Conservation (phyloP, 2,797 vertebrate species). For the Sebastiscus albofasciatus region DNA sequence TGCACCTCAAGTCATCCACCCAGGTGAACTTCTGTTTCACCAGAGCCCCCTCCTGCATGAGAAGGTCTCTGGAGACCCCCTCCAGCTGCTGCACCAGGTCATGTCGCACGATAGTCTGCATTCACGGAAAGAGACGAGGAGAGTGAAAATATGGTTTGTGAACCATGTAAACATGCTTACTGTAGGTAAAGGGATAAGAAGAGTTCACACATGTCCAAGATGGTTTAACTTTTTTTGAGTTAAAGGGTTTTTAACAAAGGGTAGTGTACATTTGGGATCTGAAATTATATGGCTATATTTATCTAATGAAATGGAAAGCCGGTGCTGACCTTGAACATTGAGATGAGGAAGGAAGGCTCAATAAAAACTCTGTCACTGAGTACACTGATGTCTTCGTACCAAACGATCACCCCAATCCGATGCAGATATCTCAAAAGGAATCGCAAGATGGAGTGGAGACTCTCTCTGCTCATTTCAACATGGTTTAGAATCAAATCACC, state of each 20-base stretch:
- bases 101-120: conserved; percentile 78
- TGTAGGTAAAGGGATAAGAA: not conserved
- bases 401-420: conserved; percentile 75
- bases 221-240: too few relatives aligned
- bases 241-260: too few relatives aligned
- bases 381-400: conserved; percentile 80
- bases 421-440: conserved; percentile 86
- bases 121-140: not conserved
- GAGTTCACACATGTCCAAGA: not conserved
- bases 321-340: conserved; percentile 81
- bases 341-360: conserved; percentile 82
- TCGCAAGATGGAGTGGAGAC: conserved; percentile 75
- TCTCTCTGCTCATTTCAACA: conserved; percentile 61
- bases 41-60: conserved; percentile 68
- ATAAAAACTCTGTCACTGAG: conserved; percentile 77
- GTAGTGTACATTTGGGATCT: not conserved
- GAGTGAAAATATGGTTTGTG: not conserved
- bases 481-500: conserved; percentile 40
- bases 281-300: not conserved
- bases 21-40: conserved; percentile 73
- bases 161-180: not conserved
- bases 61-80: conserved; percentile 56
- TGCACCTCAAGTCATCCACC: conserved; percentile 71
- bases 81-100: conserved; percentile 73
- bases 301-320: not conserved